Evolutionary conservation across 2,113 vertebrate species (phyloP).

Genomic region (Bostrychus sinensis): DNA sequence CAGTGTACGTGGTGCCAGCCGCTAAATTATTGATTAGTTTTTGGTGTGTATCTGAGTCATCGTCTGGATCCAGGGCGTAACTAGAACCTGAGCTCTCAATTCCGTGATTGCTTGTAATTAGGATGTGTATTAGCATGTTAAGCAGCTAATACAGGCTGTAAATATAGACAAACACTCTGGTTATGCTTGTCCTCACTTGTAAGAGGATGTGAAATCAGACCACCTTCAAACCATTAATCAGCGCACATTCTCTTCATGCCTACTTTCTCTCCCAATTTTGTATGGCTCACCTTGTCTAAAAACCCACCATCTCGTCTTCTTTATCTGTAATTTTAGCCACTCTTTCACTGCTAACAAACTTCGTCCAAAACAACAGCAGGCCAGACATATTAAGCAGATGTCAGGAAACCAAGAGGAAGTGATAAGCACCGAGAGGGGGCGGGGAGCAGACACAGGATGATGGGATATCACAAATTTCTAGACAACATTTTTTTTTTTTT

Average conservation of each 20-base stretch:
- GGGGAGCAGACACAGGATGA: conserved; percentile 48
- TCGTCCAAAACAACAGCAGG: conserved; percentile 25
- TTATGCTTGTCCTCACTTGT: conserved; percentile 20
- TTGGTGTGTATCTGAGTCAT: no score
- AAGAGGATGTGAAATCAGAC: conserved; percentile 10
- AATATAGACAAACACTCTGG: conserved; percentile 20
- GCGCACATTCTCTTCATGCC: conserved; percentile 25
- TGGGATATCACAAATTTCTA: conserved; percentile 57
- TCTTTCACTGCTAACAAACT: conserved; percentile 10
- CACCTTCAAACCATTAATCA: conserved; percentile 17
- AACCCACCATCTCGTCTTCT: conserved; percentile 23
- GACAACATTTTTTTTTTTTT: conserved; percentile 18
- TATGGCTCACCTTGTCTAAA: conserved; percentile 34
- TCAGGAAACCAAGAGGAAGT: conserved; percentile 52
- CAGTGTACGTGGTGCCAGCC: no score
- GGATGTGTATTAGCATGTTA: conserved; percentile 31
- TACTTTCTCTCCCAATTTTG: conserved; percentile 34
- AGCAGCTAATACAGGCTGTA: conserved; percentile 23
- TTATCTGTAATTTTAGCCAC: conserved; percentile 13
- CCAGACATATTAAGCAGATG: conserved; percentile 46
- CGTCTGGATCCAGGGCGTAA: no score
- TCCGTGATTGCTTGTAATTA: conserved; percentile 13
- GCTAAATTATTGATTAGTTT: no score
- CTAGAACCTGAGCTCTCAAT: no score
- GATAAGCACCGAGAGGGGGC: conserved; percentile 51